A percentile compares a stretch with the other conserved stretches of the same genome.
phyloP scores from a whole-genome alignment of 2,888 invertebrate species.

The Herminia tarsipennalis region DNA sequence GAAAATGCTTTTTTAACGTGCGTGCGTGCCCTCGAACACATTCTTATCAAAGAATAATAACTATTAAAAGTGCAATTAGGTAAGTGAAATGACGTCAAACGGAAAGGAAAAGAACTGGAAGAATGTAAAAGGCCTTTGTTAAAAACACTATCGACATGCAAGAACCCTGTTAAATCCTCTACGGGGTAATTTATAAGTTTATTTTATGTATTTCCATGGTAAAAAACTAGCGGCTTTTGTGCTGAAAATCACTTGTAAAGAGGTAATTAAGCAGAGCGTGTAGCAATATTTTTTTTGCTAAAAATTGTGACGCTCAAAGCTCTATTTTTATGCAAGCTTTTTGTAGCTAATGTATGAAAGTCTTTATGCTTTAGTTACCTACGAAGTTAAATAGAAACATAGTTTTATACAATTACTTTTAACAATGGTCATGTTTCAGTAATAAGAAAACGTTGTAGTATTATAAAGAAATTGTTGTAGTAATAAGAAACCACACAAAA shows the following conservation, averaged over 20 bases:
- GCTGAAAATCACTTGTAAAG: slow-evolving; percentile 40
- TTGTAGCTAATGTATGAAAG: slow-evolving; percentile 5
- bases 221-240: slow-evolving; percentile 14
- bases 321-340: slow-evolving; percentile 25
- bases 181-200: slow-evolving; percentile 19
- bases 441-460: too few species aligned
- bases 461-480: too few species aligned
- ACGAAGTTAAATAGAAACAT: too few species aligned
- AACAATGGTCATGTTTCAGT: too few species aligned
- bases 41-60: slow-evolving; percentile 30
- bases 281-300: slow-evolving; percentile 25
- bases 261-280: slow-evolving; percentile 28
- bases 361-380: background rate
- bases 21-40: slow-evolving; percentile 9
- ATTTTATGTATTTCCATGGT: slow-evolving; percentile 27
- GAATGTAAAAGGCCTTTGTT: slow-evolving; percentile 44
- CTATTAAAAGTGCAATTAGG: slow-evolving; percentile 37
- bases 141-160: slow-evolving; percentile 51
- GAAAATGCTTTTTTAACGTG: too few species aligned
- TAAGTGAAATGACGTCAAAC: slow-evolving; percentile 37
- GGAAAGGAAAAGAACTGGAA: slow-evolving; percentile 27
- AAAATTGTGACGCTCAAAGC: slow-evolving; percentile 13
- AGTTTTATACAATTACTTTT: too few species aligned
- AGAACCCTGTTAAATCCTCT: slow-evolving; percentile 39
- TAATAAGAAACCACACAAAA: too few species aligned